Evolutionary conservation across 2,888 invertebrate genomes (phyloP), one percentile per base, ranked within the genome.

Genomic region (Aquatica leii): DNA sequence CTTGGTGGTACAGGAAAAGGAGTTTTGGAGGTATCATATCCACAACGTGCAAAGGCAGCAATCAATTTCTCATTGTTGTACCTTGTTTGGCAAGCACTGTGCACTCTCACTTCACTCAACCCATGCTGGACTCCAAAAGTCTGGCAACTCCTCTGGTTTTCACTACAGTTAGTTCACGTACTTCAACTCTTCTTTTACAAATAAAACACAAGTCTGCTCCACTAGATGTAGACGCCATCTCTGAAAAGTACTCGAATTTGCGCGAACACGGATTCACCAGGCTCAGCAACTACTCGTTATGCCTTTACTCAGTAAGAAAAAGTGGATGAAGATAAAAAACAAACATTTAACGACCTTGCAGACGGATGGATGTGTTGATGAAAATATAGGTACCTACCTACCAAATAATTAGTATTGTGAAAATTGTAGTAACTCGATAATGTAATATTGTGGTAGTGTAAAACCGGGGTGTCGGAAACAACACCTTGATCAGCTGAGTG

Each of bases 61-160:
- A 37, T 37, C 37, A 37, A 37, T 37, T 37, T 37, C 37, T 37
- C 37, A 37, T 37, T 37, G 37, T 37, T 11, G 37, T 37, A 37
- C 37, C 37, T 37, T 37, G 37, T 37, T 37, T 37, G 37, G 37
- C 37, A 37, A 12, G 37, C 4, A 37, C 37, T 11, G 37, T 37
- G 2, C 37, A 37, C 9, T 37, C 9, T 2, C 37, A 37, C 4
- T 37, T 37, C 9, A 2, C 37, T 37, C 12, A 24, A 24, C 9
- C 9, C 11, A 37, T 11, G 9, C 37, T 37, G 11, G 11, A 37
- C 37, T 37, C 11, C 37, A 37, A 37, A 3, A 37, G 37, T 37
- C 37, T 37, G 37, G 37, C 37, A 37, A 11, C 37, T 37, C 37
- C 4, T 37, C 37, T 37, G 37, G 37, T 11, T 37, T 37, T 37